Evolutionary conservation across 1,140 invertebrate species (phyloP).

Genomic region (Pectinophora gossypiella): DNA sequence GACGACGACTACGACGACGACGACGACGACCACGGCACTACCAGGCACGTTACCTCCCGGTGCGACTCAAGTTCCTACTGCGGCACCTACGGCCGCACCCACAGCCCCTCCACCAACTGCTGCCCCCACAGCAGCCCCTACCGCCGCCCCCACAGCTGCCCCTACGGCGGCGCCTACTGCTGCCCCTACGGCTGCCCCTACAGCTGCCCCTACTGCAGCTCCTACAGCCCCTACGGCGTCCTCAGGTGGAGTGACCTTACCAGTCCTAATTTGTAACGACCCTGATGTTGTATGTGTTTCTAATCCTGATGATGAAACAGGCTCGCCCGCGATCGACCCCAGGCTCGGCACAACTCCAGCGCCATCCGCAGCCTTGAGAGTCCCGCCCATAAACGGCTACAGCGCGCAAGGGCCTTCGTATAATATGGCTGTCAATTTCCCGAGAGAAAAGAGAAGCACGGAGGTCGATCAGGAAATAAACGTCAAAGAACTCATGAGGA

Average conservation of each 20-base stretch:
- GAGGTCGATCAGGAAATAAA: conserved; percentile 15
- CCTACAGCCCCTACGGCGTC: conserved; percentile 23
- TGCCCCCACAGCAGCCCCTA: not conserved
- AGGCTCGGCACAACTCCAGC: conserved; percentile 55
- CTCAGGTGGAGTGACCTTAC: conserved; percentile 38
- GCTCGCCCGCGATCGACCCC: conserved; percentile 52
- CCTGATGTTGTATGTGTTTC: conserved; percentile 54
- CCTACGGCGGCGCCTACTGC: conserved; percentile 12
- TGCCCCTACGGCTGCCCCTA: conserved; percentile 12
- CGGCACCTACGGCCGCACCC: conserved; percentile 4
- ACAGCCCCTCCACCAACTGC: not conserved
- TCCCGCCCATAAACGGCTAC: conserved; percentile 50
- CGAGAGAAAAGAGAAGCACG: conserved; percentile 44
- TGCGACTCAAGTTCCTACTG: not conserved
- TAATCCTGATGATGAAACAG: conserved; percentile 56
- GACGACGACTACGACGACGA: conserved; percentile 29
- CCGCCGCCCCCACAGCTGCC: conserved; percentile 14
- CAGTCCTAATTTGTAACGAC: conserved; percentile 50
- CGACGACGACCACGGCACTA: conserved; percentile 16
- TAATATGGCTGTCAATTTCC: conserved; percentile 47
- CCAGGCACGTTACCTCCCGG: not conserved
- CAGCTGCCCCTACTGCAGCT: conserved; percentile 13
- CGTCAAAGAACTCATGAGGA: conserved; percentile 9
- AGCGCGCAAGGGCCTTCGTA: conserved; percentile 39
- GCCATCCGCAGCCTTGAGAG: conserved; percentile 40